Base-by-base conservation (phyloP, 2,113 vertebrate genomes). In the Heloderma charlesbogerti region DNA sequence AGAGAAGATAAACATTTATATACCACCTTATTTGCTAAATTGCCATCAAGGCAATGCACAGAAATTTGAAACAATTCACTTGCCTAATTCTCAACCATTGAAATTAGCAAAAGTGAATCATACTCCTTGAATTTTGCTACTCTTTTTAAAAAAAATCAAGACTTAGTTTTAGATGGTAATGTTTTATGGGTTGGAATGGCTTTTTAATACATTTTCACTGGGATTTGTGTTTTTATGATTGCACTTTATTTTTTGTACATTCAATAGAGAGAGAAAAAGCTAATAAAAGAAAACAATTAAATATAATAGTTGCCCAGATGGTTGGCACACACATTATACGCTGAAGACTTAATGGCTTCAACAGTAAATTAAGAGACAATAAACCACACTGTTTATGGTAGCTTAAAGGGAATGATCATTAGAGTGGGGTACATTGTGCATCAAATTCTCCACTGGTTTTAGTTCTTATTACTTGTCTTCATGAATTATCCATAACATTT, bases 361-460 rank as follows among this genome's bases (percentile, higher is more conserved):
- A 92, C 94, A 88, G 90, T 72, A 12, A 96, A 80, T 92, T 92
- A 94, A 94, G 88, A 94, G 88, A 94, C 86, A 89, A 91, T 91
- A 96, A 96, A 90, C 92, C 83, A 81, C 94, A 91, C 92, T 91
- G 87, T 89, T 93, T 90, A 92, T 93, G 80, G 81, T 94, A 90
- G 34, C 92, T 92, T 85, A 96, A 95, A 96, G 95, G 94, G 93
- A 94, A 95, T 95, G 95, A 93, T 95, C 95, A 95, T 95, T 94
- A 93, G 93, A 93, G 86, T 77, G 91, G 91, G 91, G 93, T 89
- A 95, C 95, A 92, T 92, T 37, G 95, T 93, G 93, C 93, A 95
- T 90, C 92, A 95, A 89, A 95, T 96, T 96, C 94, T 95, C 95
- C 92, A 95, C 93, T 92, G 91, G 93, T 94, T 96, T 94, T 96